Evolutionary conservation across 2,113 vertebrate genomes (phyloP), one percentile per base, ranked within the genome.

Genomic region (Seriola quinqueradiata): DNA sequence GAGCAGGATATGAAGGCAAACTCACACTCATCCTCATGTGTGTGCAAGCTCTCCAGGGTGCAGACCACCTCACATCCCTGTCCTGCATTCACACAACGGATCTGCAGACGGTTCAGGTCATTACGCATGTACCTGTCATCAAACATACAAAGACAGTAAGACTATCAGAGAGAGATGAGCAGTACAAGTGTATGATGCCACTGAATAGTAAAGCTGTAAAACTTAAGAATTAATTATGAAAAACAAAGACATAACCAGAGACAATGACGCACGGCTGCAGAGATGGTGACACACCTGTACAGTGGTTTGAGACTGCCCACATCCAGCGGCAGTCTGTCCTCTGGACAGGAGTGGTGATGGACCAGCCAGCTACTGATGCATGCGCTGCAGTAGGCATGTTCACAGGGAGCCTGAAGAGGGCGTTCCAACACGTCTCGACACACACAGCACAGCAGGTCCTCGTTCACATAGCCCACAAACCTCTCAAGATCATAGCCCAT

Each of bases 401-500:
- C 97, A 16, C 97, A 98, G 1, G 97, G 96, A 38, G 96, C 97
- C 93, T 98, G 97, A n/a, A 97, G 83, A 0, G 97, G 96, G 52
- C 97, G 95, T 81, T 97, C 95, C 1, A 97, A 70, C 77, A 98
- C 97, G 0, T 96, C 96, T 0, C 95, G 96, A 90, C 97, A 98
- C 83, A 97, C 96, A 75, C 96, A 97, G 91, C 97, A 98, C 17
- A 98, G 74, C 0, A 98, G 95, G 52, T 97, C 97, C 32, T 97
- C 97, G 0, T 97, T 98, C 60, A 98, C 97, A 0, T 96, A 97
- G 65, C 97, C 96, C 55, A 98, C 95, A 7, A 98, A 98, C 77
- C 96, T 96, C 66, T 98, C 97, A 61, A 96, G 92, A 12, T 97
- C 97, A 72, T 96, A 98, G 38, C 97, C 97, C 97, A 98, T 98